Base-by-base conservation (phyloP, 1,140 invertebrate genomes). In the Trissolcus basalis region DNA sequence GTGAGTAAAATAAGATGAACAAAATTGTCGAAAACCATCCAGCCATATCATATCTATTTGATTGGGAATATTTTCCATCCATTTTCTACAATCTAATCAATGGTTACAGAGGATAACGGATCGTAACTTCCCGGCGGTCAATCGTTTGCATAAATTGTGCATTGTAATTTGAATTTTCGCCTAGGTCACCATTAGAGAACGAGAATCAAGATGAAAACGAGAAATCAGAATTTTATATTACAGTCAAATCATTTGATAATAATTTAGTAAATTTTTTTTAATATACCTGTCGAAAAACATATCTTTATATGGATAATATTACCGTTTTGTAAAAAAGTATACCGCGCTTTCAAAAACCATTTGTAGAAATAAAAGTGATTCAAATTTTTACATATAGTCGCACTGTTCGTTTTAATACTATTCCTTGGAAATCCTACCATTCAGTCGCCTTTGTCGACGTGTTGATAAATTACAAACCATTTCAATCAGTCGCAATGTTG, bases 81-180 rank as follows among this genome's bases (percentile, higher is more conserved):
- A 75, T 72, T 78, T 76, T 63, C 50, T 73, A 56, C 63, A 47
- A 79, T 72, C 79, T 54, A 78, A 68, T 65, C 63, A 73, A 53
- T 78, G 75, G 75, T 76, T 77, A 81, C 80, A 73, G 69, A 76
- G 71, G 56, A 55, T 69, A 63, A 63, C 56, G 75, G 77, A 73
- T 72, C 55, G 75, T 35, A 70, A 65, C 56, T 69, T 80, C 59
- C 64, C 69, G 69, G 64, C 65, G 72, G 64, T 69, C 72, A 75
- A 75, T 75, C 65, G 72, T 75, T 75, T 69, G 64, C 55, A 69
- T 69, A 27, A 27, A 27, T 27, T 58, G 33, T 48, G 54, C 54
- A 68, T 54, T 65, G 69, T 69, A 68, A 68, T 75, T 69, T 64
- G 49, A 75, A 68, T 75, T 75, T 61, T 47, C 64, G 71, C 54